Conservation (phyloP, 2,888 invertebrate species). For the Trichogramma dendrolimi region DNA sequence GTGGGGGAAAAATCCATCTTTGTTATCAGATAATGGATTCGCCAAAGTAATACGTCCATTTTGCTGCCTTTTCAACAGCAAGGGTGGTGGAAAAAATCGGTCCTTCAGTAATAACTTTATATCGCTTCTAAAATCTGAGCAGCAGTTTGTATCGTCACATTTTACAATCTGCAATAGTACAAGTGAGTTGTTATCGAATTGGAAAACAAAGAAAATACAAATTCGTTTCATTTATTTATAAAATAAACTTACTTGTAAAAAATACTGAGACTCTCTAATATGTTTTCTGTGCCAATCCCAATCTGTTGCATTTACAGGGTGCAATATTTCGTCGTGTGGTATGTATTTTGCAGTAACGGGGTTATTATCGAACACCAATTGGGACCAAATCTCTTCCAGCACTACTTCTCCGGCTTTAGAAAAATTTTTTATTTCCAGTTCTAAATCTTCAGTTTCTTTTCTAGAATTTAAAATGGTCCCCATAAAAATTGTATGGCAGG, state of each 20-base stretch:
- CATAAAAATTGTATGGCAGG: constrained; percentile 41
- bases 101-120: constrained; percentile 7
- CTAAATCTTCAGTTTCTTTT: constrained; percentile 38
- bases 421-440: constrained; percentile 44
- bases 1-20: too few relatives aligned
- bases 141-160: constrained; percentile 29
- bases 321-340: constrained; percentile 2
- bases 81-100: constrained; percentile 16
- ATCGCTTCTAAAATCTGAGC: constrained; percentile 26
- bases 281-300: constrained; percentile 32
- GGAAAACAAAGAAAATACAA: neutral
- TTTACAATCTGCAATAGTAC: constrained; percentile 13
- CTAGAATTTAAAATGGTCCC: constrained; percentile 38
- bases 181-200: neutral
- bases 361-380: constrained; percentile 36
- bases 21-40: too few relatives aligned
- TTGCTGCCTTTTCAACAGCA: too few relatives aligned
- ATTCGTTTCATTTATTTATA: constrained; percentile 10
- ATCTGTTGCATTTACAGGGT: constrained; percentile 24
- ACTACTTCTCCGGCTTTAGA: constrained; percentile 40
- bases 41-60: too few relatives aligned
- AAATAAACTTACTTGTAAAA: constrained; percentile 34
- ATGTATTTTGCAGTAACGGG: constrained; percentile 23
- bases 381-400: constrained; percentile 40
- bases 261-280: too few relatives aligned